Conservation (phyloP, 2,113 vertebrate genomes). For the Piprites chloris region DNA sequence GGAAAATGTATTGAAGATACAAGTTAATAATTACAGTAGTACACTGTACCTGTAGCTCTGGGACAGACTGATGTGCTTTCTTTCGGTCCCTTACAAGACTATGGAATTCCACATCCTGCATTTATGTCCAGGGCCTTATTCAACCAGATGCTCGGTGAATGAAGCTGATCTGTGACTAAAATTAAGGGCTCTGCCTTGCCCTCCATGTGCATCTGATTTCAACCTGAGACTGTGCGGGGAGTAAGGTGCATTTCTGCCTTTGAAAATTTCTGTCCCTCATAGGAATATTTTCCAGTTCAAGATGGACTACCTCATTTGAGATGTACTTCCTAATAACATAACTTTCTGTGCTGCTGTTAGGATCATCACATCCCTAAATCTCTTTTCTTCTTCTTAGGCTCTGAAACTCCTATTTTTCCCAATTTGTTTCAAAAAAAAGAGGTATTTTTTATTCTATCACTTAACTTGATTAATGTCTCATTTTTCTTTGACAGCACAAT, state of each 20-base stretch:
- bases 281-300: neutral
- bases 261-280: neutral
- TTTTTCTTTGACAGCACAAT: conserved; percentile 44
- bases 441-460: neutral
- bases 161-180: neutral
- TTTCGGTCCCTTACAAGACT: neutral
- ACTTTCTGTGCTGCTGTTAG: neutral
- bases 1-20: neutral
- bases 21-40: conserved; percentile 11
- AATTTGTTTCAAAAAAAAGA: neutral
- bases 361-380: neutral
- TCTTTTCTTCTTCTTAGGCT: neutral
- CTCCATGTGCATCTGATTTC: neutral
- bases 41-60: neutral
- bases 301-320: neutral
- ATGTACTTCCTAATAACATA: neutral
- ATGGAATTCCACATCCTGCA: neutral
- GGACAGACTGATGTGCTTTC: neutral
- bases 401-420: neutral
- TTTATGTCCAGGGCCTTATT: neutral
- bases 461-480: conserved; percentile 17
- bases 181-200: neutral
- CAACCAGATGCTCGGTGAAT: neutral
- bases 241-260: neutral
- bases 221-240: neutral